Conservation (phyloP, 2,113 vertebrate species). For the Eidolon helvum region DNA sequence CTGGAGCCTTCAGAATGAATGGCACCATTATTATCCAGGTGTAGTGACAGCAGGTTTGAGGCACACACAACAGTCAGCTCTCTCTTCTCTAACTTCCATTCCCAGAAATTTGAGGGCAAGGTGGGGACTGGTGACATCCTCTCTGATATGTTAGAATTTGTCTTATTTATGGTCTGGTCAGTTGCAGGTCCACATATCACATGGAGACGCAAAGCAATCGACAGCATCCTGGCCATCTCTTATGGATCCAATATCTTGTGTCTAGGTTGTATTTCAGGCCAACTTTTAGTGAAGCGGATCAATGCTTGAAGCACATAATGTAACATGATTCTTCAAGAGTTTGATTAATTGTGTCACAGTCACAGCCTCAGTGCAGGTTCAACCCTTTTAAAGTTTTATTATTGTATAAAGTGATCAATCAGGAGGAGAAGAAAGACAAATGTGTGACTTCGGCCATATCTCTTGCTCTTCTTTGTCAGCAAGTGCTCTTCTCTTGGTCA, state of each 20-base stretch:
- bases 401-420: slow-evolving; percentile 81
- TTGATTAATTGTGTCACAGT: slow-evolving; percentile 82
- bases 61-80: not conserved
- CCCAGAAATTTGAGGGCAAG: slow-evolving; percentile 15
- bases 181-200: rapidly evolving
- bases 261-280: slow-evolving; percentile 63
- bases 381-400: slow-evolving; percentile 82
- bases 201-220: not conserved
- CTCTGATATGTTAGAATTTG: not conserved
- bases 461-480: slow-evolving; percentile 24
- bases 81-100: not conserved
- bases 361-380: slow-evolving; percentile 80
- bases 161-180: not conserved
- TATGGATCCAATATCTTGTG: not conserved
- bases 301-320: slow-evolving; percentile 64
- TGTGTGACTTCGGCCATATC: slow-evolving; percentile 26
- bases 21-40: not conserved
- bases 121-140: slow-evolving; percentile 5
- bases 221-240: slow-evolving; percentile 23
- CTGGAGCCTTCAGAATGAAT: not conserved
- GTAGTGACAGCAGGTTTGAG: not conserved
- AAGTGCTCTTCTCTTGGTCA: not conserved
- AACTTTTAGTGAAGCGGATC: slow-evolving; percentile 69
- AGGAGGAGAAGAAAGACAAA: slow-evolving; percentile 73
- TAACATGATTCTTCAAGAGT: slow-evolving; percentile 73